These are phyloP conservation scores for Teleiodes luculella DNA, from an alignment of 2,888 invertebrate species.

Conservation along the genomic window DNA sequence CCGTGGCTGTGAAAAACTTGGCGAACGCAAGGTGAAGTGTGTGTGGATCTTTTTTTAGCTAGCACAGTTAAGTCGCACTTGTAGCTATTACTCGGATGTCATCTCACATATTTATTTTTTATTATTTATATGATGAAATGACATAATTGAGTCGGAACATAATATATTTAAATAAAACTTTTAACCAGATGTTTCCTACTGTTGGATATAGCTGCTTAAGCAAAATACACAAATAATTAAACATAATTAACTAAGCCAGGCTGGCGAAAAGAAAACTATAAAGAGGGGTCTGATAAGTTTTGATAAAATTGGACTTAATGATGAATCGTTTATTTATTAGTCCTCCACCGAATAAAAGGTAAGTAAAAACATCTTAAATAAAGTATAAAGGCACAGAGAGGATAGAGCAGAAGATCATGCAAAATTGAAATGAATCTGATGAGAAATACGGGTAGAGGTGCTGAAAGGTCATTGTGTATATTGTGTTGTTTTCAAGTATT, in stretches of 20 bases:
- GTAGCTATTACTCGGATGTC: slow-evolving; percentile 23
- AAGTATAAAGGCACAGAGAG: slow-evolving; percentile 25
- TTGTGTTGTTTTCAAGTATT: neutral
- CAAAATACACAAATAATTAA: slow-evolving; percentile 16
- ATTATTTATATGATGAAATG: no score
- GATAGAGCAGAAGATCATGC: slow-evolving; percentile 32
- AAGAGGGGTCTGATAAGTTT: no score
- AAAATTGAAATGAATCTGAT: slow-evolving; percentile 16
- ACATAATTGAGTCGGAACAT: no score
- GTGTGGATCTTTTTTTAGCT: no score
- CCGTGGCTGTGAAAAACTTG: no score
- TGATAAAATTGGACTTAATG: no score
- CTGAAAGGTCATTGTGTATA: neutral
- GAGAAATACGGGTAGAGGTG: slow-evolving; percentile 14
- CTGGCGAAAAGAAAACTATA: neutral
- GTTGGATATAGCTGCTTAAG: slow-evolving; percentile 9
- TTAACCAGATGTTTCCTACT: slow-evolving; percentile 3
- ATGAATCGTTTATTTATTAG: neutral
- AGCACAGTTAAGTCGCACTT: no score
- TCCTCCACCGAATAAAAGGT: slow-evolving; percentile 33
- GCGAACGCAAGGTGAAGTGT: no score
- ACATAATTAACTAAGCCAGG: neutral
- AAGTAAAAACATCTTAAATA: slow-evolving; percentile 11
- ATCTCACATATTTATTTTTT: no score
- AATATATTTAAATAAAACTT: no score